phyloP scores from a whole-genome alignment of 92 coral and sea anemone species.

The Nematostella vectensis region DNA sequence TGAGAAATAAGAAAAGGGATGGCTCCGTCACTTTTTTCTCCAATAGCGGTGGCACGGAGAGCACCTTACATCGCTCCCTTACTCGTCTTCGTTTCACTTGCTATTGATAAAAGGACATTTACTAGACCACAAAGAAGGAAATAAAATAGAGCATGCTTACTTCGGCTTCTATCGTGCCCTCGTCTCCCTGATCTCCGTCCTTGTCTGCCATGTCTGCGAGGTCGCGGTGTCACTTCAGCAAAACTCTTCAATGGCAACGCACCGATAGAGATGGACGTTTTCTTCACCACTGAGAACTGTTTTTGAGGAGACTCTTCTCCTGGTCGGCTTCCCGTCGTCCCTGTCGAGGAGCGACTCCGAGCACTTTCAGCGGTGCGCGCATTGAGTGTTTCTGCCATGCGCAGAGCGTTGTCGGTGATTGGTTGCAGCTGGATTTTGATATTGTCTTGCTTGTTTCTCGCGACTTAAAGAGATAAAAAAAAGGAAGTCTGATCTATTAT shows the following conservation, averaged over 20 bases:
- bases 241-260: conserved; percentile 50
- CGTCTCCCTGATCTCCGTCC: conserved; percentile 11
- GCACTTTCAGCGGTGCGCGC: not conserved
- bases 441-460: conserved; percentile 33
- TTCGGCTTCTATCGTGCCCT: no score
- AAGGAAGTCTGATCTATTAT: no score
- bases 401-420: conserved; percentile 31
- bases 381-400: conserved; percentile 14
- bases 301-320: conserved; percentile 25
- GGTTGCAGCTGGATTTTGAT: conserved; percentile 66
- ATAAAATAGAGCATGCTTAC: no score
- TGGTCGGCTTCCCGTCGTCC: conserved; percentile 3
- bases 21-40: no score
- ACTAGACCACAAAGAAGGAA: no score
- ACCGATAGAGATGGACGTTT: conserved; percentile 48
- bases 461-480: conserved; percentile 5
- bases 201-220: not conserved
- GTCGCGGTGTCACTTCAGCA: not conserved
- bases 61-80: no score
- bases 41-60: no score
- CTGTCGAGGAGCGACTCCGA: conserved; percentile 5
- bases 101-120: no score
- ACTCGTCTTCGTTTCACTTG: no score
- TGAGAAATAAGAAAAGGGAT: no score
- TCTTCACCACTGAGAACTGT: conserved; percentile 71